Evolutionary conservation across 2,888 invertebrate genomes (phyloP), one percentile per base, ranked within the genome.

Genomic region (Alloscopus bannaensis): DNA sequence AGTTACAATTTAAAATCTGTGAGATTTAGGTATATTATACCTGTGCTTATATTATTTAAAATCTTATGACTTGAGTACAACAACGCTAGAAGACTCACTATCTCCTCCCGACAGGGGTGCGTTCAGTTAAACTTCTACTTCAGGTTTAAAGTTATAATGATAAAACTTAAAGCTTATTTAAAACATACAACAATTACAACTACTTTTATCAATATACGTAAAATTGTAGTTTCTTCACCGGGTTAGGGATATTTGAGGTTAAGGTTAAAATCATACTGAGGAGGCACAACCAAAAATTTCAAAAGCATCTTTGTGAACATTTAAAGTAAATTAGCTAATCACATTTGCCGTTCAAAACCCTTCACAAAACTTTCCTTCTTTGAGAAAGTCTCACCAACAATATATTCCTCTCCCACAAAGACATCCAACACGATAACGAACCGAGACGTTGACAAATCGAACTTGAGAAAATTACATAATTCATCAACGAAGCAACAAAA

Each of bases 231-330:
- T n/a, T n/a, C n/a, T n/a, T n/a, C 57, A 57, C 57, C 57, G 57
- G 57, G 8, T 57, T 28, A 18, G n/a, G 28, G 6, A 4, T 28
- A n/a, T 57, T 13, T 57, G 11, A 13, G 6, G 13, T 36, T 8
- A 36, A 6, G 13, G 3, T 57, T 26, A 28, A 57, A 22, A 52
- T 6, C 24, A 18, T 22, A 22, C 4, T 52, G 28, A 16, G 16
- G 6, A 57, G 57, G 57, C 57, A 57, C 57, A 57, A 57, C 57
- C 57, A 57, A 57, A 28, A 57, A 11, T 57, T n/a, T 47, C 47
- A n/a, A 47, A 36, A 8, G 36, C 11, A 47, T n/a, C 18, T 18
- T 13, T n/a, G 47, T n/a, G 6, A 13, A 47, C 4, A 47, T n/a
- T 47, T 13, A n/a, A n/a, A 47, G 11, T n/a, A 52, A 52, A 52